Conservation (phyloP, 2,113 vertebrate species). For the Paralichthys olivaceus region DNA sequence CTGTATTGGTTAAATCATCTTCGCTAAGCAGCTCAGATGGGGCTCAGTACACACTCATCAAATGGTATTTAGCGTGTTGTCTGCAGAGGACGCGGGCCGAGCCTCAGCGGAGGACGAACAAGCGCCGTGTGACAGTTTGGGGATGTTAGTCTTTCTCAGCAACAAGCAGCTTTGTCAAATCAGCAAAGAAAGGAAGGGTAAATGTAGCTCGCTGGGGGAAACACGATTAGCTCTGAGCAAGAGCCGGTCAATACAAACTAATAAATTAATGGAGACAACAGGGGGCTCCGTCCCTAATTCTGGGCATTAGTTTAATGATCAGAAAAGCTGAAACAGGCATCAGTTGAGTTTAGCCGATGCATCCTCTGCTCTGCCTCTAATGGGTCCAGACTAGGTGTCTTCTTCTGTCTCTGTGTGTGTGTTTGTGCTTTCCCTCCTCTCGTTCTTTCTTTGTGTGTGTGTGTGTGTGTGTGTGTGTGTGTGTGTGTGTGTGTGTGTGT, state of each 20-base stretch:
- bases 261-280: slow-evolving; percentile 69
- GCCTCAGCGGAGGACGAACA: slow-evolving; percentile 12
- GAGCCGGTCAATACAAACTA: slow-evolving; percentile 74
- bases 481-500: slow-evolving; percentile 2
- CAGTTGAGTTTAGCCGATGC: slow-evolving; percentile 46
- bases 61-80: not conserved
- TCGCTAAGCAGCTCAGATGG: slow-evolving; percentile 49
- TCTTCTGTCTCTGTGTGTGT: not conserved
- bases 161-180: slow-evolving; percentile 65
- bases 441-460: slow-evolving; percentile 24
- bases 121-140: slow-evolving; percentile 35
- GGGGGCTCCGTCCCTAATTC: slow-evolving; percentile 62
- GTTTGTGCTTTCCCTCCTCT: not conserved
- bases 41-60: slow-evolving; percentile 29
- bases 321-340: slow-evolving; percentile 72
- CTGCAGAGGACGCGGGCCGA: slow-evolving; percentile 5
- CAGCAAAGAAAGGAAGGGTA: slow-evolving; percentile 41
- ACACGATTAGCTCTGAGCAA: slow-evolving; percentile 73
- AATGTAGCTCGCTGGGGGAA: slow-evolving; percentile 29
- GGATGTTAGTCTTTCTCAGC: slow-evolving; percentile 51
- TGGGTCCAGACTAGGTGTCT: slow-evolving; percentile 36
- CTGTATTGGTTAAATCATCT: slow-evolving; percentile 18
- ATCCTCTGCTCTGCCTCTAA: slow-evolving; percentile 35
- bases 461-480: not conserved
- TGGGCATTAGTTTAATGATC: slow-evolving; percentile 75